Base-by-base conservation (phyloP, 2,797 vertebrate species). In the Ctenopoma multispine region DNA sequence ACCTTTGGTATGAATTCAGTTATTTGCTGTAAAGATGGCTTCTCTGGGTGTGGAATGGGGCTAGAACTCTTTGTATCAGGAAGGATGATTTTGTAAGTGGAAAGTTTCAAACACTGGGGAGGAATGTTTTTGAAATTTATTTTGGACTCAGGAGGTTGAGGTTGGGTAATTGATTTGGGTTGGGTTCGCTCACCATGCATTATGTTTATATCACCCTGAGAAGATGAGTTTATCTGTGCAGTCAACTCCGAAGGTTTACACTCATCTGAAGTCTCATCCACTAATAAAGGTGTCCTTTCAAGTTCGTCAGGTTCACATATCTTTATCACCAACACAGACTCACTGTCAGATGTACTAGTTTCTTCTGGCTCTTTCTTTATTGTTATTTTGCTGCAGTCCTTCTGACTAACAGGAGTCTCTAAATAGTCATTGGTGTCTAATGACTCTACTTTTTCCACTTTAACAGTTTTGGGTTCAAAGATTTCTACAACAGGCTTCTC, bases 271-370 rank as follows among this genome's bases (percentile, higher is more conserved):
- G 43, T 43, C 24, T 76, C 63, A 65, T 84, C 81, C 43, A 55
- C 51, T 71, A 51, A 55, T 23, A 53, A 61, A 2, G 63, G 48
- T 72, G 86, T 80, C 11, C 23, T 55, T 77, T 92, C 80, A 50
- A 50, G 46, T 63, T 90, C 79, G 60, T 87, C 81, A 27, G 82
- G 69, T 55, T 92, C 86, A 71, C 65, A 55, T 72, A 84, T 92
- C 55, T 92, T 95, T 85, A 94, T 95, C 70, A 95, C 78, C 46
- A 79, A 92, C 93, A 65, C 92, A 75, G 93, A 74, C 1, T 36
- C 92, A 0, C 27, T 7, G 4, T 90, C 88, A 83, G 53, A 54
- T 31, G 69, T 78, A 58, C 0, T 44, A 2, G 23, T 59, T 11
- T 91, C 88, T 41, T 75, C 69, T 1, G 61, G 54, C 67, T 95